phyloP scores from a whole-genome alignment of 2,113 vertebrate species.

The Opisthocomus hoazin region DNA sequence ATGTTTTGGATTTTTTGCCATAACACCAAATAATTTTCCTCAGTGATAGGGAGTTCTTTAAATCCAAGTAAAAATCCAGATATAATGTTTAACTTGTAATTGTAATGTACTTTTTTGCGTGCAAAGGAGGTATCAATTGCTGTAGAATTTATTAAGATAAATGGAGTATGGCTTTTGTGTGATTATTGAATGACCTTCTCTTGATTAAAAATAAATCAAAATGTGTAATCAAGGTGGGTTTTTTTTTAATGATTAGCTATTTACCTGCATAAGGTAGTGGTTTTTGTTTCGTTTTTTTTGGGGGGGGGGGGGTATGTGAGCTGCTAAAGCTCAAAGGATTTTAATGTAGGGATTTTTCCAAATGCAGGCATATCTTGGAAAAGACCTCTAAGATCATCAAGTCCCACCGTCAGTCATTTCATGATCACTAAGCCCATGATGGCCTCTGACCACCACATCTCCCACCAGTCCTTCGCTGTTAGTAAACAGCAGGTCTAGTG shows the following conservation, averaged over 20 bases:
- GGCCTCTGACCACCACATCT: no score
- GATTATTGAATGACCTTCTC: not conserved
- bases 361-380: not conserved
- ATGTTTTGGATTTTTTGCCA: not conserved
- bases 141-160: not conserved
- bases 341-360: not conserved
- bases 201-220: not conserved
- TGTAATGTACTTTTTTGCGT: not conserved
- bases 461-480: no score
- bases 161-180: not conserved
- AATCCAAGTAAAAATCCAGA: not conserved
- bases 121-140: not conserved
- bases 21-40: not conserved
- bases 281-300: no score
- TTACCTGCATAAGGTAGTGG: not conserved
- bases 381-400: no score
- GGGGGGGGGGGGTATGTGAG: rapidly evolving
- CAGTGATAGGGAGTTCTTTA: not conserved
- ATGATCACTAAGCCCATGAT: no score
- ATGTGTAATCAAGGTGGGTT: not conserved
- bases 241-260: not conserved
- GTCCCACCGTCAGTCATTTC: no score
- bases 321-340: not conserved
- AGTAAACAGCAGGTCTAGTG: no score
- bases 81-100: not conserved